phyloP scores from a whole-genome alignment of 2,888 invertebrate species.

The Synergus japonicus region DNA sequence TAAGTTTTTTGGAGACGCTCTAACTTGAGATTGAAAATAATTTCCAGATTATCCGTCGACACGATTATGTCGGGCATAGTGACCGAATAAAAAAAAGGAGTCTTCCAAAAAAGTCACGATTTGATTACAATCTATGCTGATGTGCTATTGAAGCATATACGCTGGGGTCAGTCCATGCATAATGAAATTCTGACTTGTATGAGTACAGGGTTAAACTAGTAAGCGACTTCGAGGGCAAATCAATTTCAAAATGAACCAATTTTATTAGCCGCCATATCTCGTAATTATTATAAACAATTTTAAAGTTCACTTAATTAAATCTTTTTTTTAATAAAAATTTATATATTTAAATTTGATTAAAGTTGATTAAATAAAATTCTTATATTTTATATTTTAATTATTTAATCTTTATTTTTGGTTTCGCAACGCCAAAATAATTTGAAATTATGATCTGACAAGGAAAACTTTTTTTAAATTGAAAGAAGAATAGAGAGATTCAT shows the following conservation, averaged over 20 bases:
- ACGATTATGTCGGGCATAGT: slow-evolving; percentile 56
- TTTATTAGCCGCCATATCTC: not conserved
- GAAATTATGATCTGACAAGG: not conserved
- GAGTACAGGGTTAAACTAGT: slow-evolving; percentile 38
- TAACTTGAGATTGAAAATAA: too few species aligned
- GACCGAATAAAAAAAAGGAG: slow-evolving; percentile 55
- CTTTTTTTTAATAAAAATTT: too few species aligned
- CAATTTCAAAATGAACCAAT: not conserved
- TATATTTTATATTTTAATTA: too few species aligned
- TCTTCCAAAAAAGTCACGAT: slow-evolving; percentile 60
- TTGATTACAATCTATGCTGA: slow-evolving; percentile 68
- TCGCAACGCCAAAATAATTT: not conserved
- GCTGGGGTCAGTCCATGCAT: slow-evolving; percentile 67
- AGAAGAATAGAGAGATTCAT: not conserved
- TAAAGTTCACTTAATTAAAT: too few species aligned
- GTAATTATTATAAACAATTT: too few species aligned
- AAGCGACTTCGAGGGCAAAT: slow-evolving; percentile 4
- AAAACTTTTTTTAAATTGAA: not conserved
- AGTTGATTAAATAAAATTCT: too few species aligned
- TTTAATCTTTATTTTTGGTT: not conserved
- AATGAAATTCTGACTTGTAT: slow-evolving; percentile 62
- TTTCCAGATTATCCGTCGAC: slow-evolving; percentile 43
- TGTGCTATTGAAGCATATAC: slow-evolving; percentile 61
- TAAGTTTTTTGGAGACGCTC: not conserved
- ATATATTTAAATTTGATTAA: too few species aligned